These are phyloP conservation scores for Drosophila subpulchrella DNA, from an alignment of 1,140 invertebrate genomes.

Conservation along the genomic window DNA sequence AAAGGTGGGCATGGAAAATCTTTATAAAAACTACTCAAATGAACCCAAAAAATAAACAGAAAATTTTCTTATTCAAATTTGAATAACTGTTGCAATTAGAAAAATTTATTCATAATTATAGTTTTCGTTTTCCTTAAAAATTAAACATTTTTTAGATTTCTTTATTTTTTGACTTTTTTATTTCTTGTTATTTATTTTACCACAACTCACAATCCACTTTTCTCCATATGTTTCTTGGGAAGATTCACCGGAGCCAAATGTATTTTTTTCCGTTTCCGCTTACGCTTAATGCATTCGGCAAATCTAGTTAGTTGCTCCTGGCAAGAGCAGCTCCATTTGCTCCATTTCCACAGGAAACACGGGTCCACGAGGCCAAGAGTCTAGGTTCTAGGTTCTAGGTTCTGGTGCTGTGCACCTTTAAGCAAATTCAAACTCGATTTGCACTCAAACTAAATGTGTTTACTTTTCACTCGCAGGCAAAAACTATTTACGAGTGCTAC, in stretches of 20 bases:
- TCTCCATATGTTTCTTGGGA: neutral
- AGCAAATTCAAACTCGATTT: slow-evolving; percentile 79
- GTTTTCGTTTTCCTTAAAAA: neutral
- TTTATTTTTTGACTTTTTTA: neutral
- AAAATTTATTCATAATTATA: no score
- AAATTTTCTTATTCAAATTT: neutral
- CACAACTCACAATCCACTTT: neutral
- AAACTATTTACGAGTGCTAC: slow-evolving; percentile 67
- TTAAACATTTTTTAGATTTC: neutral
- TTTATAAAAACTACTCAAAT: neutral
- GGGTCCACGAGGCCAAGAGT: neutral
- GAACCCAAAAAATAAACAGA: neutral
- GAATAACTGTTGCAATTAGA: no score
- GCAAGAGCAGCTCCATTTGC: slow-evolving; percentile 10
- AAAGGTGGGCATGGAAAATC: neutral
- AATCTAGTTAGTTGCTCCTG: slow-evolving; percentile 52
- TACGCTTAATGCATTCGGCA: slow-evolving; percentile 53
- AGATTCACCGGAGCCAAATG: neutral
- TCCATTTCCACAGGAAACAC: slow-evolving; percentile 13
- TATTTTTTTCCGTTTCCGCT: slow-evolving; percentile 19
- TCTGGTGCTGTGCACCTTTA: slow-evolving; percentile 51
- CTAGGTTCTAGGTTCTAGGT: neutral
- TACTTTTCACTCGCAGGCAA: slow-evolving; percentile 71
- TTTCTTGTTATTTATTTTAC: neutral
- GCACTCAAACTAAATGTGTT: slow-evolving; percentile 78